These are phyloP conservation scores for Rhincodon typus DNA, from an alignment of 2,797 vertebrate species.

Conservation along the genomic window DNA sequence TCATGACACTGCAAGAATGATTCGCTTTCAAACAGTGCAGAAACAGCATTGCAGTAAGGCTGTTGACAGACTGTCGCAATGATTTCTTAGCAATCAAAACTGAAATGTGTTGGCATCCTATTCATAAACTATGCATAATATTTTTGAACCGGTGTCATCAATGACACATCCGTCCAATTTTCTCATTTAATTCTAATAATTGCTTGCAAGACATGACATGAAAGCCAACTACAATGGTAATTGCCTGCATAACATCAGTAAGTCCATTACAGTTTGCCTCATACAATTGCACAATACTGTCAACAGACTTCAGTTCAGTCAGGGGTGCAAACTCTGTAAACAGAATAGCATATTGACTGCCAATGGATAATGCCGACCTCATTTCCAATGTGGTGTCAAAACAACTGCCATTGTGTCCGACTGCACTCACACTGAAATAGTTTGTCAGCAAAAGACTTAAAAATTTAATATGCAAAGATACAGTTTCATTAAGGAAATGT, in stretches of 20 bases:
- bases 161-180: slow-evolving; percentile 11
- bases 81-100: neutral
- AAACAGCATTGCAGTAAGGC: neutral
- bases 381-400: neutral
- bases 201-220: neutral
- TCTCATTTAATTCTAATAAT: slow-evolving; percentile 34
- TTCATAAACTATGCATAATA: slow-evolving; percentile 32
- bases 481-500: slow-evolving; percentile 2
- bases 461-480: slow-evolving; percentile 5
- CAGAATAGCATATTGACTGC: neutral
- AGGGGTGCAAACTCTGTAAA: slow-evolving; percentile 37
- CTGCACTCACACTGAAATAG: too few relatives aligned
- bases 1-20: neutral
- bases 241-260: neutral
- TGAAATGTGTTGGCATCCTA: slow-evolving; percentile 15
- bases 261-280: neutral
- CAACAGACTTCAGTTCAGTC: slow-evolving; percentile 22
- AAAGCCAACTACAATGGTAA: slow-evolving; percentile 33
- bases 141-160: slow-evolving; percentile 14
- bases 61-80: neutral
- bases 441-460: neutral
- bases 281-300: slow-evolving; percentile 30
- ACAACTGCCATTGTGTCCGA: neutral
- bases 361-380: neutral
- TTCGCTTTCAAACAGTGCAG: neutral